These are phyloP conservation scores for Papilio gigon DNA, from an alignment of 2,888 invertebrate genomes.

Conservation along the genomic window DNA sequence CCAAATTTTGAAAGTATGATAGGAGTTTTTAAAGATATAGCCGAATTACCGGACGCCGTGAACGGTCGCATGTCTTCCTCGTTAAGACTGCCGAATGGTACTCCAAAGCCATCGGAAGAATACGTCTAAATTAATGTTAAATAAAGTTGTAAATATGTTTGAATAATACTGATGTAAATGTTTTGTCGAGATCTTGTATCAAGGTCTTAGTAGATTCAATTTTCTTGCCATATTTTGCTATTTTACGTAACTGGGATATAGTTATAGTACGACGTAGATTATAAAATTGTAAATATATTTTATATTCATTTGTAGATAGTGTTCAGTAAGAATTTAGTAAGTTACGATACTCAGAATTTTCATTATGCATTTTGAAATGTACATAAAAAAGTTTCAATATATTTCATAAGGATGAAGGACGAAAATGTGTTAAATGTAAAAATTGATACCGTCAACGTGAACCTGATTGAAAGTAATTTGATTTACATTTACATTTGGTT, in stretches of 20 bases:
- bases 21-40: constrained; percentile 98
- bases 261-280: constrained; percentile 44
- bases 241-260: constrained; percentile 44
- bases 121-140: constrained; percentile 84
- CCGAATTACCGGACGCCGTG: constrained; percentile 93
- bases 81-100: constrained; percentile 88
- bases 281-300: constrained; percentile 57
- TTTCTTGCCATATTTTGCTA: constrained; percentile 79
- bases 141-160: constrained; percentile 49
- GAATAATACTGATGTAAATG: constrained; percentile 47
- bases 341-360: constrained; percentile 43
- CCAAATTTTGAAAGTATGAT: constrained; percentile 97
- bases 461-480: background rate
- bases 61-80: constrained; percentile 88
- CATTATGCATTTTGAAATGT: constrained; percentile 43
- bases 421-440: background rate
- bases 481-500: background rate
- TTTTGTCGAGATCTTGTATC: constrained; percentile 78
- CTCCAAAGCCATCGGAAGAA: constrained; percentile 94
- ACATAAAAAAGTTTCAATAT: constrained; percentile 15
- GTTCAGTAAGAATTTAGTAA: constrained; percentile 41
- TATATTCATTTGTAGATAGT: constrained; percentile 45
- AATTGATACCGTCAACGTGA: constrained; percentile 1
- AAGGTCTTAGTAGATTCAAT: constrained; percentile 69
- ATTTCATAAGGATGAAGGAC: background rate